Evolutionary conservation across 92 coral and sea anemone species (phyloP), one percentile per base, ranked within the genome.

Genomic region (Palythoa grandis): DNA sequence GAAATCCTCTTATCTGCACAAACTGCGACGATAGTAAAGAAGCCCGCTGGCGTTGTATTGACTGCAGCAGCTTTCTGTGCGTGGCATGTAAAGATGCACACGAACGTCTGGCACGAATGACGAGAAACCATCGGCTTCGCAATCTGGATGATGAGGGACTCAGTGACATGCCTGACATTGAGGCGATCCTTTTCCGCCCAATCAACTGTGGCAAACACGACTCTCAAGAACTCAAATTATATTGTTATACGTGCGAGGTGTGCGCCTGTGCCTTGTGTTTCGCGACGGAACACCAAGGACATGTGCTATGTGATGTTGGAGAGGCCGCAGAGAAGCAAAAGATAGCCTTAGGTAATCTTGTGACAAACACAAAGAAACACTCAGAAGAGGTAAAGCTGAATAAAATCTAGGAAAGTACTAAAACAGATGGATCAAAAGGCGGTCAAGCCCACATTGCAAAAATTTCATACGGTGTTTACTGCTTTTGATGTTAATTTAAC

Each of bases 181-280:
- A 88, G 19, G 85, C 19, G 9, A 48, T 77, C 20, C 72, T 35
- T 38, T 76, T 80, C 54, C 83, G 88, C n/a, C 72, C 72, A 5
- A 75, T 69, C 47, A 69, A 57, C 79, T 88, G 91, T 60, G 87
- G 52, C 12, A 88, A 52, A 1, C 91, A 88, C 88, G 47, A 88
- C 1, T 37, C 19, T 6, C 82, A 88, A 77, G 91, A 88, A 17
- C 83, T 85, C n/a, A 87, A 84, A 38, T 58, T 88, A 73, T 88
- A 88, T 40, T 88, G 91, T 74, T 67, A 69, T 16, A 82, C 86
- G 9, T 88, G 91, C 61, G 70, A 53, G 24, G 56, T 52, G 52
- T 84, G 85, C n/a, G 77, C 65, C 56, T 88, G 91, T 48, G 87
- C 91, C n/a, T 20, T 88, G 35, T 88, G 91, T 61, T 88, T 88